Conservation (phyloP, 2,888 invertebrate species). For the Tortrix viridana region DNA sequence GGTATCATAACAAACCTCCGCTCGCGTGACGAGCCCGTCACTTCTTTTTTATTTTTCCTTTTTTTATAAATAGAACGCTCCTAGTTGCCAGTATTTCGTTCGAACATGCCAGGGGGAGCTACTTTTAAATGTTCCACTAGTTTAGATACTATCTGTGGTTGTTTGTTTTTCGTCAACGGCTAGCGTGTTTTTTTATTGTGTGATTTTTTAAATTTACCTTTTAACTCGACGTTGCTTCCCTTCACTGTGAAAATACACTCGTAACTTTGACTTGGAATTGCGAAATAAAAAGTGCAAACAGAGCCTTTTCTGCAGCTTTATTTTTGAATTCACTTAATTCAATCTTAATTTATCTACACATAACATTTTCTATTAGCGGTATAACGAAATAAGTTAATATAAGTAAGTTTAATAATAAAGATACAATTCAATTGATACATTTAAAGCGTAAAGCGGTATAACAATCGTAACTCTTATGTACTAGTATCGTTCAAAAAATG, state of each 20-base stretch:
- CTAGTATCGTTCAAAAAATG: no score
- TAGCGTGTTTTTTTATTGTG: constrained; percentile 20
- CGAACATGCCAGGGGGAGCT: constrained; percentile 56
- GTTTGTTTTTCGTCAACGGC: constrained; percentile 37
- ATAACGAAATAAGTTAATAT: no score
- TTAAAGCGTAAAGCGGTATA: no score
- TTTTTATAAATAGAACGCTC: constrained; percentile 43
- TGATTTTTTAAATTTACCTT: constrained; percentile 29
- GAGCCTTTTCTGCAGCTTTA: no score
- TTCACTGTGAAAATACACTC: constrained; percentile 5
- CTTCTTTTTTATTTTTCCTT: constrained; percentile 32
- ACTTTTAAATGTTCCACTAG: constrained; percentile 46
- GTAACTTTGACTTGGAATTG: no score
- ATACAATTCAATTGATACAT: no score
- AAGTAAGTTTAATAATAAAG: no score
- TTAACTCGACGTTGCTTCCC: constrained; percentile 4
- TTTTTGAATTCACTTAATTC: no score
- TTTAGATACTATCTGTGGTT: constrained; percentile 48
- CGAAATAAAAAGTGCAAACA: no score
- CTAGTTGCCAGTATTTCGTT: constrained; percentile 50
- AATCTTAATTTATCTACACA: no score
- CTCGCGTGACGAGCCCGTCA: constrained; percentile 52
- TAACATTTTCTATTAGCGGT: no score
- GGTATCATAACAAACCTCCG: constrained; percentile 39
- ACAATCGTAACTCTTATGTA: no score